phyloP scores from a whole-genome alignment of 1,140 invertebrate genomes.

The Palaemon carinicauda region DNA sequence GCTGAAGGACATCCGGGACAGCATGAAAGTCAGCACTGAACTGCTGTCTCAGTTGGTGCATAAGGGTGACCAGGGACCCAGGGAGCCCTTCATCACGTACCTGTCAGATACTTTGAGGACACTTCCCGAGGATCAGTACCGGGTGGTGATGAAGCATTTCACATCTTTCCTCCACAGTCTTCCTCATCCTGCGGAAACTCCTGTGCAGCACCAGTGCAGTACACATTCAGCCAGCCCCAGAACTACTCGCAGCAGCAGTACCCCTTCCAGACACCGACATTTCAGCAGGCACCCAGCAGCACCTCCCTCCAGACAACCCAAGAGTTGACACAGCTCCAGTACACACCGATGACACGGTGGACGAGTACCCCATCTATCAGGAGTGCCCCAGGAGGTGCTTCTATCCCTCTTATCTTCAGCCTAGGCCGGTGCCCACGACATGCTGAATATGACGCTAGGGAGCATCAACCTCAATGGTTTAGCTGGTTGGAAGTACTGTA shows the following conservation, averaged over 20 bases:
- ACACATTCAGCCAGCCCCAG: neutral
- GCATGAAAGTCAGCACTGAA: neutral
- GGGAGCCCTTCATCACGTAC: too few species aligned
- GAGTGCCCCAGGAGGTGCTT: neutral
- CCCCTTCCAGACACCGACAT: neutral
- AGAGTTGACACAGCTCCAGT: neutral
- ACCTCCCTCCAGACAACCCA: neutral
- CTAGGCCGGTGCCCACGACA: neutral
- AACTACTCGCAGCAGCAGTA: neutral
- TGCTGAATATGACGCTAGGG: neutral
- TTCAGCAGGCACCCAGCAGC: neutral
- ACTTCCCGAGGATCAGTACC: neutral
- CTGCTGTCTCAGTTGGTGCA: neutral
- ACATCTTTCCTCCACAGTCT: neutral
- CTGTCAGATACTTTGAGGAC: neutral
- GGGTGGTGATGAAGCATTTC: too few species aligned
- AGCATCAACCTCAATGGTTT: neutral
- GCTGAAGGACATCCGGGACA: constrained; percentile 5
- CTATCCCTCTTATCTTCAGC: neutral
- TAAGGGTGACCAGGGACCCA: neutral
- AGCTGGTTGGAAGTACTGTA: neutral
- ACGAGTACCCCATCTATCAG: neutral
- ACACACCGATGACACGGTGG: neutral
- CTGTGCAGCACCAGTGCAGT: neutral
- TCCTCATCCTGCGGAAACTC: neutral